phyloP scores from a whole-genome alignment of 2,797 vertebrate genomes.

The Tangara arthus region DNA sequence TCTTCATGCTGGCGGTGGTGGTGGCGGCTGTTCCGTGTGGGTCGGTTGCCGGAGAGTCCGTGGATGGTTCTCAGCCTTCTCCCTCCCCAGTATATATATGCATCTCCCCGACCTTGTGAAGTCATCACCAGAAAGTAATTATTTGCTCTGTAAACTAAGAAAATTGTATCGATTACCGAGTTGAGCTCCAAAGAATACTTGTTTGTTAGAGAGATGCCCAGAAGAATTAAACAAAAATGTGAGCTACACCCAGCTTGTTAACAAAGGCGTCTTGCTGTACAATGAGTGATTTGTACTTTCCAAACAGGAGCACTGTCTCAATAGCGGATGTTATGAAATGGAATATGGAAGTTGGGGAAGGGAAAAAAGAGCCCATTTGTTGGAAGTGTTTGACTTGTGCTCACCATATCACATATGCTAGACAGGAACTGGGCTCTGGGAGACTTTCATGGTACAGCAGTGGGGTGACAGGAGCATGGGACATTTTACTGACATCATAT shows the following conservation, averaged over 20 bases:
- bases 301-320: slow-evolving; percentile 49
- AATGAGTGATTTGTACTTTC: slow-evolving; percentile 47
- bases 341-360: neutral
- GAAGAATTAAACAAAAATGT: slow-evolving; percentile 51
- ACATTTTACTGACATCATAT: neutral
- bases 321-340: slow-evolving; percentile 43
- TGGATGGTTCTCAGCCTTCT: neutral
- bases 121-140: slow-evolving; percentile 47
- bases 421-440: neutral
- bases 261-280: slow-evolving; percentile 46
- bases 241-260: slow-evolving; percentile 54
- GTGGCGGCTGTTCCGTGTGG: neutral
- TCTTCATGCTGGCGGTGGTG: neutral
- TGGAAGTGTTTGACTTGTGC: neutral
- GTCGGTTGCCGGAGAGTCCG: neutral
- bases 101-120: neutral
- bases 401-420: neutral
- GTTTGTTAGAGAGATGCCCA: slow-evolving; percentile 53
- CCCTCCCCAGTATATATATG: neutral
- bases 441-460: neutral
- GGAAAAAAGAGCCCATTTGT: neutral
- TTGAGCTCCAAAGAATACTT: slow-evolving; percentile 26
- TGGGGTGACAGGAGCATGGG: neutral
- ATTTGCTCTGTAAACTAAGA: slow-evolving; percentile 55
- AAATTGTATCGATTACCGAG: slow-evolving; percentile 52